Evolutionary conservation across 2,888 invertebrate genomes (phyloP).

Genomic region (Drosophila nigritarsus): DNA sequence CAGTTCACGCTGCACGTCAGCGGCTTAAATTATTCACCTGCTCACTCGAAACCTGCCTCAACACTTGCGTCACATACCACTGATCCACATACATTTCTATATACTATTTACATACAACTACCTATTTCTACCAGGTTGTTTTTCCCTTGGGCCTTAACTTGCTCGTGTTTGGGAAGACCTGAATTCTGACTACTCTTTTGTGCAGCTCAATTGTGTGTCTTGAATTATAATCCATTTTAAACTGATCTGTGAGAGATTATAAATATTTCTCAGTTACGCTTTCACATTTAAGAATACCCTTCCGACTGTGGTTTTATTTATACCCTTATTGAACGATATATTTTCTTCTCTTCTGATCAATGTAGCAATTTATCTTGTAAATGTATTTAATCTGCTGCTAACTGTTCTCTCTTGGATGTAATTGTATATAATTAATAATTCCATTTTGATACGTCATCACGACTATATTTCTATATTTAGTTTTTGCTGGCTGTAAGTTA

Average conservation of each 20-base stretch:
- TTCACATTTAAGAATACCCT: not conserved
- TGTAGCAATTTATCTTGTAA: not conserved
- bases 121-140: not conserved
- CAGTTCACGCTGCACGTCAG: slow-evolving; percentile 4
- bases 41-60: slow-evolving; percentile 56
- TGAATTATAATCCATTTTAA: slow-evolving; percentile 14
- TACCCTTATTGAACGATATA: not conserved
- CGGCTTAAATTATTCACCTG: not conserved
- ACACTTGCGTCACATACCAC: slow-evolving; percentile 25
- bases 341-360: not conserved
- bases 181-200: not conserved
- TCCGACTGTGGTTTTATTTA: not conserved
- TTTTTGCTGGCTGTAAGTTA: slow-evolving; percentile 3
- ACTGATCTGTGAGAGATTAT: no score
- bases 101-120: not conserved
- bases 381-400: not conserved
- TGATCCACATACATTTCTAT: slow-evolving; percentile 11
- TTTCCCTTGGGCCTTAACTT: slow-evolving; percentile 20
- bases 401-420: not conserved
- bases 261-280: not conserved
- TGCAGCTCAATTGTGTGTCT: slow-evolving; percentile 5
- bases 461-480: slow-evolving; percentile 2
- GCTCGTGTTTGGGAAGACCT: not conserved
- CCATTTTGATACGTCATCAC: slow-evolving; percentile 4
- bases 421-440: not conserved